phyloP scores from a whole-genome alignment of 2,113 vertebrate species.

The Sinosuthora webbiana region DNA sequence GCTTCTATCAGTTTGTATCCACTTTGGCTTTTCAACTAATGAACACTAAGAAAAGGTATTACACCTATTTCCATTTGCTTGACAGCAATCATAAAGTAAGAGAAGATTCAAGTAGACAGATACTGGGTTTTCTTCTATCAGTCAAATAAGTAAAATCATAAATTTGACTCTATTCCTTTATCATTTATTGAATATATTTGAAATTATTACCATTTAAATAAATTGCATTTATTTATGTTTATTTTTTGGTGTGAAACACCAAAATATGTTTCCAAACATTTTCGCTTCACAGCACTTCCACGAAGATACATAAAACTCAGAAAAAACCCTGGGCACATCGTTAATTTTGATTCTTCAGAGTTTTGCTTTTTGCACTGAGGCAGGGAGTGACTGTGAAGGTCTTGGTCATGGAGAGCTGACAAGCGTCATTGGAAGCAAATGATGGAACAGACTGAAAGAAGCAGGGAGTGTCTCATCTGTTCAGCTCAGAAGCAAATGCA shows the following conservation, averaged over 20 bases:
- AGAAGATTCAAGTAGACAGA: not conserved
- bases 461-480: not conserved
- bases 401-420: not conserved
- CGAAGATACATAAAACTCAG: not conserved
- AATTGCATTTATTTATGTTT: accelerated
- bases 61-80: not conserved
- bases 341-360: not conserved
- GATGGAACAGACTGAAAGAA: not conserved
- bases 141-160: not conserved
- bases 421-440: not conserved
- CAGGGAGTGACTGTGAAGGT: not conserved
- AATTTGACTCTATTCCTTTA: not conserved
- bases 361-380: not conserved
- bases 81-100: not conserved
- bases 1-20: not conserved
- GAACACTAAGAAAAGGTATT: not conserved
- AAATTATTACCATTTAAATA: not conserved
- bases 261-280: not conserved
- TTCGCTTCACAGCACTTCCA: not conserved
- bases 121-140: not conserved
- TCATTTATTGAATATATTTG: not conserved
- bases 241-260: not conserved
- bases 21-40: not conserved
- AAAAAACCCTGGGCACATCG: not conserved
- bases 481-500: not conserved